A percentile compares a stretch with the other conserved stretches of the same genome.
Evolutionary conservation across 1,140 invertebrate species (phyloP).

Genomic region (Myzus persicae): DNA sequence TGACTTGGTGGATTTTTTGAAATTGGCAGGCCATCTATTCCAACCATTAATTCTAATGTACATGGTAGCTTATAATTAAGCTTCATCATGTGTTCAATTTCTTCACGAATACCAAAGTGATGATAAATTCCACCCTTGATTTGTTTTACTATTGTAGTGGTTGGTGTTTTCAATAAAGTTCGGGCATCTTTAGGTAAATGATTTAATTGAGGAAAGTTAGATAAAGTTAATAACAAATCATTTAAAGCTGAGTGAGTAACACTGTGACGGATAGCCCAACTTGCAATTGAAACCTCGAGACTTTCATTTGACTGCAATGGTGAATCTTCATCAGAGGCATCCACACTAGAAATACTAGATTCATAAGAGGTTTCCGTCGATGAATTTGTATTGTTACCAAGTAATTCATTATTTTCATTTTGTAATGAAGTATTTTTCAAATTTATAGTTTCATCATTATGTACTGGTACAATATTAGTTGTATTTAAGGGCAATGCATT

Average conservation of each 20-base stretch:
- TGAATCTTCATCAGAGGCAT: not conserved
- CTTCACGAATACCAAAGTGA: not conserved
- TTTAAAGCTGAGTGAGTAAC: constrained; percentile 7
- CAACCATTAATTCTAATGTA: not conserved
- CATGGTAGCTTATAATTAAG: not conserved
- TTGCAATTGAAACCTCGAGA: not conserved
- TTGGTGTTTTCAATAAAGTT: constrained; percentile 22
- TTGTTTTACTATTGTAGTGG: not conserved
- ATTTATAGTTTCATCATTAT: too few relatives aligned
- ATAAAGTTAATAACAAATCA: not conserved
- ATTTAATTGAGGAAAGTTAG: not conserved
- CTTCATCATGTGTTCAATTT: not conserved
- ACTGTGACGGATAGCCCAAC: not conserved
- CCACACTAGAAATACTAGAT: too few relatives aligned
- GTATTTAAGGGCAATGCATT: not conserved
- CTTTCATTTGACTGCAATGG: not conserved
- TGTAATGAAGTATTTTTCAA: too few relatives aligned
- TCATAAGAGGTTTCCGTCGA: too few relatives aligned
- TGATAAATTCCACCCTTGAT: constrained; percentile 24
- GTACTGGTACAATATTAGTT: too few relatives aligned
- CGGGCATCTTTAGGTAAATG: not conserved
- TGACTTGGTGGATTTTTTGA: constrained; percentile 12
- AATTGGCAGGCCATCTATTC: constrained; percentile 8
- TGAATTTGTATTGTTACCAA: too few relatives aligned
- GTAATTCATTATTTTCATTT: too few relatives aligned